Evolutionary conservation across 2,797 vertebrate species (phyloP).

Genomic region (Catamblyrhynchus diadema): DNA sequence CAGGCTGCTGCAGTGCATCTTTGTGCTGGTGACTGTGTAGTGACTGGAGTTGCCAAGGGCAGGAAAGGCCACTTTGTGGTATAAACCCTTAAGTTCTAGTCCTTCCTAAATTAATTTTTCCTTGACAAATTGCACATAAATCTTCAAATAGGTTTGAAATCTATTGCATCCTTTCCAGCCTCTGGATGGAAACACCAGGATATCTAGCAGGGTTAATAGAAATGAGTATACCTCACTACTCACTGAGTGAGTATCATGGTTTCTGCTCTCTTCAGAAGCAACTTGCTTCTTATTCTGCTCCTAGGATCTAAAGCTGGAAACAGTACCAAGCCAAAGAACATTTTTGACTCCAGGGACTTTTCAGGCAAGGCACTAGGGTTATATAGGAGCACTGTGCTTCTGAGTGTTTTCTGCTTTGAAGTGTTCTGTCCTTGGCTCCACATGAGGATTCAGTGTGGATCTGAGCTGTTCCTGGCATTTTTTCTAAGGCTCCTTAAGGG

Average conservation of each 20-base stretch:
- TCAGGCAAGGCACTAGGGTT: neutral
- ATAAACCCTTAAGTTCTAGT: neutral
- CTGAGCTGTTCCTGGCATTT: neutral
- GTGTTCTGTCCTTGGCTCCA: neutral
- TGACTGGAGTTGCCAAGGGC: neutral
- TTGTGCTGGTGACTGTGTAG: neutral
- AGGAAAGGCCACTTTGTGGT: neutral
- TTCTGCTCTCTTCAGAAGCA: neutral
- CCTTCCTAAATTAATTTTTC: neutral
- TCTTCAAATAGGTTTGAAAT: neutral
- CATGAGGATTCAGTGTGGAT: neutral
- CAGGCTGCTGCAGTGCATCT: neutral
- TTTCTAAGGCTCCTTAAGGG: neutral
- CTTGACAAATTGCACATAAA: neutral
- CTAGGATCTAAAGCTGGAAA: neutral
- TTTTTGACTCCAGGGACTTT: neutral
- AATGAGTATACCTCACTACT: neutral
- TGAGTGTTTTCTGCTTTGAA: neutral
- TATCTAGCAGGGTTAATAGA: neutral
- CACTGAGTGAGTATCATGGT: neutral
- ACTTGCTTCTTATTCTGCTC: neutral
- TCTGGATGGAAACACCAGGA: neutral
- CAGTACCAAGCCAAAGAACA: neutral
- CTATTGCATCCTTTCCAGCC: neutral
- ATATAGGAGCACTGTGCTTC: neutral